Conservation (phyloP, 1,140 invertebrate species). For the Aethina tumida region DNA sequence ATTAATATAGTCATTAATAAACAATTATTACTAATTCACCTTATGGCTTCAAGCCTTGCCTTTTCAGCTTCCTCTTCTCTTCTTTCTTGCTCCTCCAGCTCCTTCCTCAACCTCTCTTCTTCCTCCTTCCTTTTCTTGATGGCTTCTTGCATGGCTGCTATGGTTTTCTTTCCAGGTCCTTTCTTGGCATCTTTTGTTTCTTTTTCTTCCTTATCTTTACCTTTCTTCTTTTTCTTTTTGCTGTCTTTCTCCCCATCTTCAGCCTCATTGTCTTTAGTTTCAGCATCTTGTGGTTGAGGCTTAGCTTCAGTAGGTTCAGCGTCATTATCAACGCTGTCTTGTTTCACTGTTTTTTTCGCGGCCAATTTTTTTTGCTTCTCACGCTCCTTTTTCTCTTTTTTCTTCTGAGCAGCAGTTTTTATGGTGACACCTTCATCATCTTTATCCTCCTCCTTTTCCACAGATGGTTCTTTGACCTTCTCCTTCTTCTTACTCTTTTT, state of each 20-base stretch:
- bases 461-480: constrained; percentile 23
- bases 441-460: constrained; percentile 37
- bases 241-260: constrained; percentile 37
- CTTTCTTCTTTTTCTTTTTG: constrained; percentile 37
- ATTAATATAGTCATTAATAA: no score
- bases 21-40: constrained; percentile 4
- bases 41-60: constrained; percentile 59
- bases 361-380: constrained; percentile 66
- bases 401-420: constrained; percentile 76
- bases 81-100: constrained; percentile 72
- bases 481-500: constrained; percentile 14
- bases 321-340: constrained; percentile 19
- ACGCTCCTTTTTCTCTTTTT: constrained; percentile 78
- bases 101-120: constrained; percentile 64
- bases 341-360: constrained; percentile 42
- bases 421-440: constrained; percentile 51
- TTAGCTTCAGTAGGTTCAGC: no score
- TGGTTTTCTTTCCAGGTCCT: constrained; percentile 64
- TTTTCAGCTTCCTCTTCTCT: constrained; percentile 65
- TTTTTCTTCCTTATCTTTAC: constrained; percentile 34
- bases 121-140: constrained; percentile 82
- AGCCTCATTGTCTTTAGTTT: constrained; percentile 33
- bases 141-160: constrained; percentile 83
- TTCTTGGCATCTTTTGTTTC: constrained; percentile 37
- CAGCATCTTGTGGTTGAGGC: constrained; percentile 34